Percentiles rank a stretch among this genome's conserved stretches.
Conservation (phyloP, 2,797 vertebrate species). For the Chelon auratus region DNA sequence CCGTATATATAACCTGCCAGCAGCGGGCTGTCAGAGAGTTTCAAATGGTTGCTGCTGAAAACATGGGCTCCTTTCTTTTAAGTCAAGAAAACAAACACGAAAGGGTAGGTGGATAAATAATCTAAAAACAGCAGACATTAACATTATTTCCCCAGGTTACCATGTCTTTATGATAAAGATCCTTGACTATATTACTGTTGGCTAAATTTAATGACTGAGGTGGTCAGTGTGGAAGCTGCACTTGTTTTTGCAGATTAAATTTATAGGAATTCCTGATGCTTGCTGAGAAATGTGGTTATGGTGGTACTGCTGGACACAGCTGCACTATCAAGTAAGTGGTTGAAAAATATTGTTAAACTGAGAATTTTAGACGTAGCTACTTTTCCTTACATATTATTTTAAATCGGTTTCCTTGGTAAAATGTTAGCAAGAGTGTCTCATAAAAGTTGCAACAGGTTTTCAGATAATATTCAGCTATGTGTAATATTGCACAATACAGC, state of each 20-base stretch:
- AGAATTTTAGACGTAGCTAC: not conserved
- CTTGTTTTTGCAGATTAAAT: not conserved
- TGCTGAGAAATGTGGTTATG: not conserved
- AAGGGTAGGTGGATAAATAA: constrained; percentile 31
- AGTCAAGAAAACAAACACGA: constrained; percentile 46
- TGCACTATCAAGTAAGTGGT: not conserved
- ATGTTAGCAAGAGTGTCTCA: not conserved
- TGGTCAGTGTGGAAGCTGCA: not conserved
- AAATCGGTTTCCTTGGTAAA: not conserved
- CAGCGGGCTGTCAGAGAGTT: constrained; percentile 47
- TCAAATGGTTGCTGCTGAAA: constrained; percentile 46
- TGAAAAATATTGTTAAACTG: not conserved
- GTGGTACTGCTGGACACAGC: too few relatives aligned
- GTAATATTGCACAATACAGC: constrained; percentile 6
- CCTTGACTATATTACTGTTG: not conserved
- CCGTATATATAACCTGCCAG: constrained; percentile 48
- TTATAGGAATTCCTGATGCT: not conserved
- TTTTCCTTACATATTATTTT: not conserved
- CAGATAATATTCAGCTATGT: not conserved
- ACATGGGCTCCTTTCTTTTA: constrained; percentile 34
- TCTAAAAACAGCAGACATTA: constrained; percentile 27
- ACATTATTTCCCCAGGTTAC: constrained; percentile 26
- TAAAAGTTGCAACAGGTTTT: not conserved
- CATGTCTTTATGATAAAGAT: constrained; percentile 25
- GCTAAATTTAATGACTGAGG: constrained; percentile 17